Percentiles rank a stretch among this genome's conserved stretches.
These are phyloP conservation scores for Xerus inauris DNA, from an alignment of 2,113 vertebrate genomes.

Conservation along the genomic window DNA sequence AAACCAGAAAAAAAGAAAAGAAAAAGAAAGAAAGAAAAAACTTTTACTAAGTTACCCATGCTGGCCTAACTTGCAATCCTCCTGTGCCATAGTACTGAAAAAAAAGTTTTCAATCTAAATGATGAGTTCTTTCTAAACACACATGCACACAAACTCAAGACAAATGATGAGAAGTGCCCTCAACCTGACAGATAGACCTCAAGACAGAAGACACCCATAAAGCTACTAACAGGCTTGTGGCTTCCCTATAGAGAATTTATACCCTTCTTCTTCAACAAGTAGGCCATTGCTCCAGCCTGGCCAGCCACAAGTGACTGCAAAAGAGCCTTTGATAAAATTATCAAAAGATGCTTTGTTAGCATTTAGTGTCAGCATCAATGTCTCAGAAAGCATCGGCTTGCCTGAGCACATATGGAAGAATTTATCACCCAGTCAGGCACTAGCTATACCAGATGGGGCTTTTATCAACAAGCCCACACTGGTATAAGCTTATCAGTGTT, in stretches of 20 bases:
- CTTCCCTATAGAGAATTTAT: not conserved
- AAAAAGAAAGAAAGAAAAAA: too few relatives aligned
- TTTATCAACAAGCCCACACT: rapidly evolving
- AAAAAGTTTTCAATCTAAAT: too few relatives aligned
- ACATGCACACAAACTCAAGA: not conserved
- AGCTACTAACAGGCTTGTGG: not conserved
- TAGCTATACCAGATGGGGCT: not conserved
- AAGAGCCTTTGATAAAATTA: not conserved
- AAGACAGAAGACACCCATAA: too few relatives aligned
- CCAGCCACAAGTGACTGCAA: not conserved
- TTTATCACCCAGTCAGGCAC: too few relatives aligned
- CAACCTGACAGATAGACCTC: not conserved
- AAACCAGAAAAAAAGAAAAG: too few relatives aligned
- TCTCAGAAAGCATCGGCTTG: not conserved
- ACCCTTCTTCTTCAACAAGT: not conserved
- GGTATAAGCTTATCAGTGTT: too few relatives aligned
- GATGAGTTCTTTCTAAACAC: too few relatives aligned
- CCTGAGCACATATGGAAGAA: not conserved
- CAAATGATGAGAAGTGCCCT: not conserved
- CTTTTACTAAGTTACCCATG: too few relatives aligned
- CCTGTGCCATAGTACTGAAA: too few relatives aligned
- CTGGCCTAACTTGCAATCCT: too few relatives aligned
- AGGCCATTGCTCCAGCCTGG: not conserved
- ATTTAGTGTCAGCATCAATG: not conserved
- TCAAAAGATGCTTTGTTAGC: not conserved